A percentile compares a stretch with the other conserved stretches of the same genome.
Evolutionary conservation across 2,888 invertebrate genomes (phyloP).

Genomic region (Protonemura montana): DNA sequence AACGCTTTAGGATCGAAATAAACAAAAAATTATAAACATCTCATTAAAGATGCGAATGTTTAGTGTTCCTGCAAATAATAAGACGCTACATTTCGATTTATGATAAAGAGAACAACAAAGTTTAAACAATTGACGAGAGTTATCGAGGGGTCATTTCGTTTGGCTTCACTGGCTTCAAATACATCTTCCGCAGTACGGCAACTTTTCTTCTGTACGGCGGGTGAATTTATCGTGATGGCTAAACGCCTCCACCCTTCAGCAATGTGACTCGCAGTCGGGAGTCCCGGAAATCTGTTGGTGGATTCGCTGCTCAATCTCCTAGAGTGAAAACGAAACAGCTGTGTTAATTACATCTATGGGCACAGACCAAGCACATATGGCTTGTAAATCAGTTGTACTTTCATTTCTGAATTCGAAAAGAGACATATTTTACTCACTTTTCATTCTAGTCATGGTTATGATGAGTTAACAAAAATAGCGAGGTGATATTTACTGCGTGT

Average conservation of each 20-base stretch:
- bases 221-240: background rate
- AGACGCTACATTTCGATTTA: background rate
- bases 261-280: conserved; percentile 59
- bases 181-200: background rate
- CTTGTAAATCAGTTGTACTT: background rate
- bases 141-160: background rate
- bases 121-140: background rate
- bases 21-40: too few relatives aligned
- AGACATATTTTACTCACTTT: conserved; percentile 22
- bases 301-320: conserved; percentile 62
- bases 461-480: background rate
- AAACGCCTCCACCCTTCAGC: conserved; percentile 51
- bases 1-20: background rate
- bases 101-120: background rate
- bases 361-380: background rate
- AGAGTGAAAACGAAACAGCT: conserved; percentile 47
- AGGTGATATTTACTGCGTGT: background rate
- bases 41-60: too few relatives aligned
- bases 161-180: background rate
- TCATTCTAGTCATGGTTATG: background rate
- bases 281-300: conserved; percentile 59
- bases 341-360: background rate
- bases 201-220: background rate
- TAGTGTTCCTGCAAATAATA: too few relatives aligned
- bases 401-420: background rate